Evolutionary conservation across 2,797 vertebrate species (phyloP), one percentile per base, ranked within the genome.

Genomic region (Saguinus oedipus): DNA sequence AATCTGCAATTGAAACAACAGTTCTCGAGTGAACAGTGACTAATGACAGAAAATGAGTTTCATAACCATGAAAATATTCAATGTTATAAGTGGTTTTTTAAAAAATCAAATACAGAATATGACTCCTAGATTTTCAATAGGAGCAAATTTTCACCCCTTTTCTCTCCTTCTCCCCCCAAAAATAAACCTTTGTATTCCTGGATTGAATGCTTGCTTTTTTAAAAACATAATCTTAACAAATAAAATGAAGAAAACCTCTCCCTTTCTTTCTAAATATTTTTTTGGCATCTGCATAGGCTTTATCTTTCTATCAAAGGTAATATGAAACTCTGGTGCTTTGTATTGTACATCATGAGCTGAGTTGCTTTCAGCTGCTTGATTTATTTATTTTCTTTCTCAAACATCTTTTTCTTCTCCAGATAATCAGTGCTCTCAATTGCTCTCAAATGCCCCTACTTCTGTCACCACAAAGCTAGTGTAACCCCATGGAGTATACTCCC

Each of bases 1-100:
- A 85, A 97, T 96, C 84, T 97, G 92, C 97, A 95, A 75, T 97
- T 97, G 91, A 98, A 72, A 61, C 86, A 95, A 93, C 83, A 94
- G 26, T 57, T 95, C 90, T 96, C 90, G 75, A 92, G 46, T 79
- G 27, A 95, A 72, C 74, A 90, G 89, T 97, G 90, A 95, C 87
- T 61, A 96, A 48, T 84, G 81, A 93, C 78, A 90, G 94, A 97
- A 98, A 93, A 84, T 90, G 79, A 96, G 90, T 96, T 76, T 94
- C 95, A 76, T 19, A 96, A 30, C 57, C 2, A 0, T 57, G 14
- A 48, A 97, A 91, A 95, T 92, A 95, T 90, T 96, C 75, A 93
- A 64, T 88, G 82, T 36, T 70, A n/a, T 93, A 90, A 76, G 92
- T 78, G 84, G 84, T 19, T 81, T 95, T 97, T 53, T 22, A 68